These are phyloP conservation scores for Semnopithecus entellus DNA, from an alignment of 2,113 vertebrate genomes.

Conservation along the genomic window DNA sequence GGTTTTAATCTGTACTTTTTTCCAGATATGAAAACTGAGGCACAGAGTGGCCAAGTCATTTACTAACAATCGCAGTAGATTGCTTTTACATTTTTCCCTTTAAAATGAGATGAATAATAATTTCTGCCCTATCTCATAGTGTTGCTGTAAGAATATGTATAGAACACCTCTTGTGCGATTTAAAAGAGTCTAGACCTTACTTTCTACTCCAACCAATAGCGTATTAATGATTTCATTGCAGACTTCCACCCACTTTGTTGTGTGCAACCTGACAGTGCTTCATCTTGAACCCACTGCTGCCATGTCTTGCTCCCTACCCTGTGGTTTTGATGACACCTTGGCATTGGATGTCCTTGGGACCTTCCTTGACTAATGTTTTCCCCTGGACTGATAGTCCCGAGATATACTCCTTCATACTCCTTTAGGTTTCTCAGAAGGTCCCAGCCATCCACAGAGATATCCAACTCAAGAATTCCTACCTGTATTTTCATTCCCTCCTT, in stretches of 20 bases:
- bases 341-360: not conserved
- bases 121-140: not conserved
- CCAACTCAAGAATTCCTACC: not conserved
- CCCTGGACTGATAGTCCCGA: not conserved
- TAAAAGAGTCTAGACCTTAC: not conserved
- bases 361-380: not conserved
- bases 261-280: not conserved
- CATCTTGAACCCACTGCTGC: not conserved
- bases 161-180: not conserved
- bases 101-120: slow-evolving; percentile 19
- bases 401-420: not conserved
- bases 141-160: not conserved
- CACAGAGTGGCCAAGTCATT: not conserved
- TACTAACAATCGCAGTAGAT: not conserved
- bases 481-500: not conserved
- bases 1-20: not conserved
- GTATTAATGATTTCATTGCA: not conserved
- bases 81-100: not conserved
- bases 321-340: slow-evolving; percentile 7
- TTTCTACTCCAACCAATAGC: not conserved
- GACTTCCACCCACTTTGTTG: not conserved
- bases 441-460: not conserved
- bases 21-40: not conserved
- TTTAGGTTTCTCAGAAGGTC: slow-evolving; percentile 11
- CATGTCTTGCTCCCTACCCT: not conserved